These are phyloP conservation scores for Papio anubis DNA, from an alignment of 2,113 vertebrate genomes.

Conservation along the genomic window DNA sequence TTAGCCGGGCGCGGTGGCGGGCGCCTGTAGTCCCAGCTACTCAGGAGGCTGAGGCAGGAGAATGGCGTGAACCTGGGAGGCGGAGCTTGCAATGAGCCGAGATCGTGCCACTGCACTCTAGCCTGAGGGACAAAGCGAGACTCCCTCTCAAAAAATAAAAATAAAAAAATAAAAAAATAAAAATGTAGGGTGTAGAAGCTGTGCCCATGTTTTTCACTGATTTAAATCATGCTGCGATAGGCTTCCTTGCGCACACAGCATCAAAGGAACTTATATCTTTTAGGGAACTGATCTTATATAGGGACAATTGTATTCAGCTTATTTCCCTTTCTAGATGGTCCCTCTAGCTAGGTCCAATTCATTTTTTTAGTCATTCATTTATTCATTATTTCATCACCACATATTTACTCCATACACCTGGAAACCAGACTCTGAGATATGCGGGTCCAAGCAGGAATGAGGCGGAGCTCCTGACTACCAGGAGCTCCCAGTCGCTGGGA, in stretches of 20 bases:
- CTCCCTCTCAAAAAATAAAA: too few relatives aligned
- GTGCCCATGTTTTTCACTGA: background rate
- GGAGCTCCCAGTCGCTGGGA: background rate
- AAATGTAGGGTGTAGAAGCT: background rate
- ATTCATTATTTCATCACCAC: conserved; percentile 37
- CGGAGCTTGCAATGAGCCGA: too few relatives aligned
- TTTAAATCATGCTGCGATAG: conserved; percentile 8
- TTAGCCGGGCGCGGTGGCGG: too few relatives aligned
- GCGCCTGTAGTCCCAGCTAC: too few relatives aligned
- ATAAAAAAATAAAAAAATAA: background rate
- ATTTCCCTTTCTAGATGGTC: conserved; percentile 42
- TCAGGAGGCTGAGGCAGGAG: too few relatives aligned
- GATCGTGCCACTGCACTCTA: too few relatives aligned
- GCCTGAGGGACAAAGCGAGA: too few relatives aligned
- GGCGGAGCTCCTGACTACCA: background rate
- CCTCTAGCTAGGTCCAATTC: conserved; percentile 16
- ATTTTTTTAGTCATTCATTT: conserved; percentile 30
- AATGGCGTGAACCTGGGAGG: too few relatives aligned
- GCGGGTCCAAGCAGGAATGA: background rate
- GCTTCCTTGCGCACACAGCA: background rate
- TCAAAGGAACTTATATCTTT: conserved; percentile 34
- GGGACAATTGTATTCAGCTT: background rate
- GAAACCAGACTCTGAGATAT: conserved; percentile 21
- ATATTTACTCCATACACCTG: conserved; percentile 20
- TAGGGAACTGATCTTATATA: conserved; percentile 4